phyloP scores from a whole-genome alignment of 2,113 vertebrate species.

The Labeo rohita region DNA sequence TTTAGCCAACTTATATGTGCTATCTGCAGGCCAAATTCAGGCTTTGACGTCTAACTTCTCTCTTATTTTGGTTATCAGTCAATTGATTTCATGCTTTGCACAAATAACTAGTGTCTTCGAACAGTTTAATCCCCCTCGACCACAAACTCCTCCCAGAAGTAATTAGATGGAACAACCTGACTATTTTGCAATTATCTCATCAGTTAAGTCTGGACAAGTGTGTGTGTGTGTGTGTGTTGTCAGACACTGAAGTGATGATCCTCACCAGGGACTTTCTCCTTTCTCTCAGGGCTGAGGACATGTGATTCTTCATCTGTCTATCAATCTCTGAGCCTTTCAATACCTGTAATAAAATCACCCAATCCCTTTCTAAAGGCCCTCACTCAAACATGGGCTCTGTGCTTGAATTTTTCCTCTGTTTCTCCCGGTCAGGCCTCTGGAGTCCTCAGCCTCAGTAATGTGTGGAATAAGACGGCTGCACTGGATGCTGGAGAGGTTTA shows the following conservation, averaged over 20 bases:
- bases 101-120: constrained; percentile 62
- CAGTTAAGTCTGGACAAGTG: constrained; percentile 67
- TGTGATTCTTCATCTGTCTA: constrained; percentile 16
- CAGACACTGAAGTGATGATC: constrained; percentile 47
- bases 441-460: constrained; percentile 46
- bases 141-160: constrained; percentile 62
- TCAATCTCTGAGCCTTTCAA: constrained; percentile 1
- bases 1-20: constrained; percentile 18
- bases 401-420: constrained; percentile 46
- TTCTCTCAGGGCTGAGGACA: constrained; percentile 59
- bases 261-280: constrained; percentile 48
- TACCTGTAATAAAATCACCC: constrained; percentile 14
- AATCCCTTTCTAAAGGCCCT: not conserved
- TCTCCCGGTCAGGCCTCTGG: constrained; percentile 45
- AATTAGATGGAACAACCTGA: constrained; percentile 71
- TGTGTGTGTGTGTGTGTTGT: constrained; percentile 35
- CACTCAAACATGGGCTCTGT: constrained; percentile 35
- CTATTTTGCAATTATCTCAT: constrained; percentile 74
- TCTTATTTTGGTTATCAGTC: constrained; percentile 61
- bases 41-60: constrained; percentile 18
- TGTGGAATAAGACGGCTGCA: constrained; percentile 44
- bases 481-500: constrained; percentile 45
- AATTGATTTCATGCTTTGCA: constrained; percentile 69
- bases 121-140: constrained; percentile 63
- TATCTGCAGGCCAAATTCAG: not conserved